Percentiles rank a stretch among this genome's conserved stretches.
Conservation (phyloP, 2,888 invertebrate genomes). For the Lasioglossum lativentre region DNA sequence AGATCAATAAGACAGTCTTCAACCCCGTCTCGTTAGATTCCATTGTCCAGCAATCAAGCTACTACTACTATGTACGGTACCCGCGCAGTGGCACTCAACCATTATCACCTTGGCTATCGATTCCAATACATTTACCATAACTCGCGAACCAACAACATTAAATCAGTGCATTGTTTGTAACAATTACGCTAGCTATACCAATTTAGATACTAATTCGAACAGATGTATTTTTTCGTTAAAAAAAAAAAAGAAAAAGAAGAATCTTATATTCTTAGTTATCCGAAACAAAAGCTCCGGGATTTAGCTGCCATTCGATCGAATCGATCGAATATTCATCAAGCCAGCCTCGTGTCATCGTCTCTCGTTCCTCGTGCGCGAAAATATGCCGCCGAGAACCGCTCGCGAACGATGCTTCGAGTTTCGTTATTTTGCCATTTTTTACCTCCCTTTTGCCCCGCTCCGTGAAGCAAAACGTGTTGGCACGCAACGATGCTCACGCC, state of each 20-base stretch:
- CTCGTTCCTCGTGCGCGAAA: slow-evolving; percentile 60
- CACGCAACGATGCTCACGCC: slow-evolving; percentile 78
- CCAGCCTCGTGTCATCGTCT: slow-evolving; percentile 20
- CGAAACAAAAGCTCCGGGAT: not conserved
- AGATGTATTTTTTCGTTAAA: too few species aligned
- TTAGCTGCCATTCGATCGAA: not conserved
- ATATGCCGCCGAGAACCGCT: slow-evolving; percentile 58
- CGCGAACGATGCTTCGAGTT: slow-evolving; percentile 70
- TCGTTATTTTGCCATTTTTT: slow-evolving; percentile 72
- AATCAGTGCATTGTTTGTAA: not conserved
- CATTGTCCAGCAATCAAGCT: slow-evolving; percentile 81
- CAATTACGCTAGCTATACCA: not conserved
- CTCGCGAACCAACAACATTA: not conserved
- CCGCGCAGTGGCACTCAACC: slow-evolving; percentile 66
- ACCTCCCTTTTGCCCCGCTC: slow-evolving; percentile 70
- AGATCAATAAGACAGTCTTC: slow-evolving; percentile 80
- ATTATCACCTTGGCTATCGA: slow-evolving; percentile 47
- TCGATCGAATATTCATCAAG: slow-evolving; percentile 9
- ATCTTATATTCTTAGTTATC: not conserved
- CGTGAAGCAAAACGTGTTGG: slow-evolving; percentile 79
- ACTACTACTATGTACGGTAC: slow-evolving; percentile 52
- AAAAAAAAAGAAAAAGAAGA: too few species aligned
- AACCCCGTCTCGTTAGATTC: slow-evolving; percentile 78
- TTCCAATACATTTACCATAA: not conserved
- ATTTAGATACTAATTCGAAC: not conserved